Evolutionary conservation across 1,140 invertebrate species (phyloP).

Genomic region (Drosophila gunungcola): DNA sequence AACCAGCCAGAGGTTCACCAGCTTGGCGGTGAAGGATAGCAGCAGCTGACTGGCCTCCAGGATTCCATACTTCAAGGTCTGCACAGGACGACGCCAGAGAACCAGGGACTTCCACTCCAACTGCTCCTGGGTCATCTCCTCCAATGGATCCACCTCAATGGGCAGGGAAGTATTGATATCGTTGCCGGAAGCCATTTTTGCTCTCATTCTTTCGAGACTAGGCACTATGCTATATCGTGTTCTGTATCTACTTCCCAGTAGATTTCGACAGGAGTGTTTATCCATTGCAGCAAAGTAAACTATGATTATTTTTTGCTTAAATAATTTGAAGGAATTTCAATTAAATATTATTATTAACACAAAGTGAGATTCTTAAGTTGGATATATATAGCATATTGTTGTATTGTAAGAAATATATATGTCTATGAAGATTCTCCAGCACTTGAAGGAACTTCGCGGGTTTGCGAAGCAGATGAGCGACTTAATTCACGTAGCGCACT

Average conservation of each 20-base stretch:
- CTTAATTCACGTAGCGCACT: neutral
- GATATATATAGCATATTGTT: no score
- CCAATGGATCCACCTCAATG: conserved; percentile 2
- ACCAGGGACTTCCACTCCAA: conserved; percentile 89
- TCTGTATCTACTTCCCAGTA: conserved; percentile 1
- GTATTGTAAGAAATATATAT: no score
- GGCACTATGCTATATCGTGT: conserved; percentile 1
- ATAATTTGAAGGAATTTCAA: neutral
- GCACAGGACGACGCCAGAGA: conserved; percentile 93
- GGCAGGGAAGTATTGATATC: neutral
- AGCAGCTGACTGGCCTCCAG: conserved; percentile 89
- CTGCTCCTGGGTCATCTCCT: conserved; percentile 7
- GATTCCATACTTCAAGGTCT: conserved; percentile 93
- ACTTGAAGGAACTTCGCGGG: neutral
- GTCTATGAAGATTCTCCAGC: no score
- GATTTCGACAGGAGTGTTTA: conserved; percentile 4
- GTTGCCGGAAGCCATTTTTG: neutral
- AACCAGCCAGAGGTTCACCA: conserved; percentile 85
- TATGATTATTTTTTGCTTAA: neutral
- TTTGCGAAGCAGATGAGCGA: neutral
- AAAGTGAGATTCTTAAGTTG: no score
- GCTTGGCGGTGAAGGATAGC: conserved; percentile 85
- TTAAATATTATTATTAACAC: neutral
- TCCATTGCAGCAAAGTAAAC: conserved; percentile 6
- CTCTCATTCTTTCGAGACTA: neutral